Conservation (phyloP, 2,888 invertebrate species). For the Sabellastarte sp. region DNA sequence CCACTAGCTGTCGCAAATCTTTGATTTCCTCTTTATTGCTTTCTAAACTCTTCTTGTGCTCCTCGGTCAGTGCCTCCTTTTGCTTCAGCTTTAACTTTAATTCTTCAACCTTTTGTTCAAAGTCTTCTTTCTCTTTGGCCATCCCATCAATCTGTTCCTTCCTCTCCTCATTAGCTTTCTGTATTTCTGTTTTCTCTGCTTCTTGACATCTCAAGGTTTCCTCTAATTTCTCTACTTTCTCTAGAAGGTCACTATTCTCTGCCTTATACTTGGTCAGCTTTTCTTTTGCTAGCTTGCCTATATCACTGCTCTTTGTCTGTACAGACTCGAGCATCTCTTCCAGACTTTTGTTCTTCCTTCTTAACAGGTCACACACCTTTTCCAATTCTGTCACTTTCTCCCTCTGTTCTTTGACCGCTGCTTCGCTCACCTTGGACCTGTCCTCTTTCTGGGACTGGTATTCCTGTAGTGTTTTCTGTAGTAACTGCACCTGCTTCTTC, state of each 20-base stretch:
- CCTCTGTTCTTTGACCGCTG: conserved; percentile 21
- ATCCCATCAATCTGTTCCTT: neutral
- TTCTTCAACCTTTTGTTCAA: conserved; percentile 3
- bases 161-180: no score
- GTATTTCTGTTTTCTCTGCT: no score
- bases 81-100: neutral
- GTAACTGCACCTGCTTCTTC: conserved; percentile 20
- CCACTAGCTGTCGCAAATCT: neutral
- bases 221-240: conserved; percentile 1
- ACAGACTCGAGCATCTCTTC: conserved; percentile 13
- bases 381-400: neutral
- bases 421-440: conserved; percentile 25
- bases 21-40: neutral
- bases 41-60: neutral
- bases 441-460: conserved; percentile 21
- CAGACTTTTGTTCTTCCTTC: conserved; percentile 10
- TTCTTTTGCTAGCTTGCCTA: conserved; percentile 15
- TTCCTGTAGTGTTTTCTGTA: conserved; percentile 22
- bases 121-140: neutral
- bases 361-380: conserved; percentile 6
- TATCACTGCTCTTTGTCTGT: conserved; percentile 10
- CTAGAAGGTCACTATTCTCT: conserved; percentile 9
- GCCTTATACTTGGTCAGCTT: conserved; percentile 14
- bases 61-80: neutral
- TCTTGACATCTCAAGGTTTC: neutral